Percentiles rank a stretch among this genome's conserved stretches.
Evolutionary conservation across 2,888 invertebrate species (phyloP).

Genomic region (Agrypnus murinus): DNA sequence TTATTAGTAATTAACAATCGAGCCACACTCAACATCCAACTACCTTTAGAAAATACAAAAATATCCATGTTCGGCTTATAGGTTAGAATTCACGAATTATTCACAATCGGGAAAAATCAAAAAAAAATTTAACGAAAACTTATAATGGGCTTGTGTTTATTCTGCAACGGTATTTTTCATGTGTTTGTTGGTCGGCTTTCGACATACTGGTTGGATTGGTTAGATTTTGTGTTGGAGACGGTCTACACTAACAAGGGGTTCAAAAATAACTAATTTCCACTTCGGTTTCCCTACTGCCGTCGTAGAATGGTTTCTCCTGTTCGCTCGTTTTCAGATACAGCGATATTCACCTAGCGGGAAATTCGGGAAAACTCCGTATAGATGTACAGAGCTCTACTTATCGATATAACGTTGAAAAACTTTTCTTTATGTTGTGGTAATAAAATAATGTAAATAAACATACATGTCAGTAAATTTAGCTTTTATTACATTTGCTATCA

Average conservation of each 20-base stretch:
- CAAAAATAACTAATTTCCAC: conserved; percentile 67
- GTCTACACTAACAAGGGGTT: conserved; percentile 63
- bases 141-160: conserved; percentile 52
- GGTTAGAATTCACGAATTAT: conserved; percentile 61
- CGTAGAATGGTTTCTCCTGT: conserved; percentile 57
- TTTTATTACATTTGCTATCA: no score
- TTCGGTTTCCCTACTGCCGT: conserved; percentile 59
- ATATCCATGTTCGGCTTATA: conserved; percentile 61
- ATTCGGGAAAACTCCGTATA: conserved; percentile 13
- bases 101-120: conserved; percentile 63
- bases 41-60: conserved; percentile 60
- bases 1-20: conserved; percentile 40
- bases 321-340: conserved; percentile 28
- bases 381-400: conserved; percentile 2
- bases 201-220: conserved; percentile 54
- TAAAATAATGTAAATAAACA: no score
- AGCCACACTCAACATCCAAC: conserved; percentile 58
- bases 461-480: no score
- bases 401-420: no score
- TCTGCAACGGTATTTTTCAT: conserved; percentile 51
- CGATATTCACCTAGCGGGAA: conserved; percentile 46
- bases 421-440: no score
- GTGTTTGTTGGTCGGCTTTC: conserved; percentile 52
- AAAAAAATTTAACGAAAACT: conserved; percentile 62
- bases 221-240: conserved; percentile 51